Base-by-base conservation (phyloP, 30 jellyfish, hydroid and myxozoan genomes). In the Turritopsis rubra region DNA sequence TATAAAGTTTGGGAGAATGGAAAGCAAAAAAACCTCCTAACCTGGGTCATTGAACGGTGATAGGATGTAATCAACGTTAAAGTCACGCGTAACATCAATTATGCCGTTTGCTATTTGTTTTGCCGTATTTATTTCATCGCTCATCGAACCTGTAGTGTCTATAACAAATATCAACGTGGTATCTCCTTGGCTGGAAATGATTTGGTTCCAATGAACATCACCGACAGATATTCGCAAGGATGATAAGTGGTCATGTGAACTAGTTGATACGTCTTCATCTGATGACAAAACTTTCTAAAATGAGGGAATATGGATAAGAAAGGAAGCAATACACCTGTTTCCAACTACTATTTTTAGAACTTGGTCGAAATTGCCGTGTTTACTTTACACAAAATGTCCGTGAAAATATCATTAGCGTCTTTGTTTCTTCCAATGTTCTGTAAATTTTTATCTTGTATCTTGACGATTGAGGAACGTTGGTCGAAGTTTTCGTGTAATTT, bases 41-140 rank as follows among this genome's bases (percentile, higher is more conserved):
- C 97, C 85, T 78, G 97, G 97, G 28, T 91, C 97, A 30, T 83
- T 84, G 70, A 91, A 87, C 4, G 96, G 95, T 18, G 97, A 87
- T 41, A 91, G 81, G 53, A 91, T 81, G 85, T 88, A 91, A 73
- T 91, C 97, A 52, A 91, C n/a, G 27, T 66, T 66, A 41, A 74
- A 52, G 29, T 83, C 88, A 27, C 97, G 77, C 54, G 81, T 85
- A 66, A 82, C 91, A n/a, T 85, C 87, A 68, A 91, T 77, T 30
- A 91, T 91, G 23, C 94, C 87, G 26, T 87, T 91, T 18, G 96
- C 96, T 0, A 91, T 91, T 24, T 90, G 89, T 68, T 91, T 91
- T 28, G 97, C 95, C 5, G 96, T 94, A 30, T 54, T 81, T 66
- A 91, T 91, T 54, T 91, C 97, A 53, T 77, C 96, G 19, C 75